Percentiles rank a stretch among this genome's conserved stretches.
phyloP scores from a whole-genome alignment of 2,113 vertebrate genomes.

The Okapia johnstoni region DNA sequence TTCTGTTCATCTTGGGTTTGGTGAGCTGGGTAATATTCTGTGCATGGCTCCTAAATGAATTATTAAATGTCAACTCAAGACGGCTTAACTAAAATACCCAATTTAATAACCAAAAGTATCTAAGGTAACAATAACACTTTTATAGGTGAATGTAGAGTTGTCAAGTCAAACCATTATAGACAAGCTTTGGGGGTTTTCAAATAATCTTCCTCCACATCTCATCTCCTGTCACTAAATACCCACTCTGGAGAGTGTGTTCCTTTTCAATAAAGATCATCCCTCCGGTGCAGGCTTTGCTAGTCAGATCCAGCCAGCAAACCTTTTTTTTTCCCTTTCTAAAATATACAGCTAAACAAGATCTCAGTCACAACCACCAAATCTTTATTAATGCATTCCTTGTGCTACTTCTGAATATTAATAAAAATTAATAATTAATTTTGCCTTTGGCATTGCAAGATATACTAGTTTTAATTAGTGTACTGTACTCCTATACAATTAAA shows the following conservation, averaged over 20 bases:
- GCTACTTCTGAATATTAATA: constrained; percentile 99
- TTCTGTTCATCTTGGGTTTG: constrained; percentile 34
- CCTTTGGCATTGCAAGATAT: constrained; percentile 99
- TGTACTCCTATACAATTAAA: constrained; percentile 99
- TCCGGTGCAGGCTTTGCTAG: constrained; percentile 62
- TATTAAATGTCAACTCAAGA: constrained; percentile 69
- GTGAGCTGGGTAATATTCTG: constrained; percentile 58
- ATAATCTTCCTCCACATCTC: constrained; percentile 23
- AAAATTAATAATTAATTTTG: constrained; percentile 99
- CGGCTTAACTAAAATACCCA: constrained; percentile 72
- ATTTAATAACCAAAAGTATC: constrained; percentile 66
- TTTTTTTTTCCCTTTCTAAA: constrained; percentile 64
- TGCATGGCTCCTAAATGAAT: constrained; percentile 54
- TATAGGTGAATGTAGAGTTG: constrained; percentile 55
- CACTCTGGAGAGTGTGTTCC: constrained; percentile 57
- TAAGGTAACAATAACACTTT: constrained; percentile 62
- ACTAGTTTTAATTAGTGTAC: constrained; percentile 99
- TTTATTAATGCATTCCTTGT: constrained; percentile 99
- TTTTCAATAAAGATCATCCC: constrained; percentile 62
- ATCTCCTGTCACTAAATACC: constrained; percentile 57
- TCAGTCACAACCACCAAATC: constrained; percentile 95
- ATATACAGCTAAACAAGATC: constrained; percentile 89
- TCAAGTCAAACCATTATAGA: constrained; percentile 59
- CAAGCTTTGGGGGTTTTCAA: constrained; percentile 56
- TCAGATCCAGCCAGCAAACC: constrained; percentile 79